phyloP scores from a whole-genome alignment of 2,888 invertebrate species.

The Lacanobia wlatinum region DNA sequence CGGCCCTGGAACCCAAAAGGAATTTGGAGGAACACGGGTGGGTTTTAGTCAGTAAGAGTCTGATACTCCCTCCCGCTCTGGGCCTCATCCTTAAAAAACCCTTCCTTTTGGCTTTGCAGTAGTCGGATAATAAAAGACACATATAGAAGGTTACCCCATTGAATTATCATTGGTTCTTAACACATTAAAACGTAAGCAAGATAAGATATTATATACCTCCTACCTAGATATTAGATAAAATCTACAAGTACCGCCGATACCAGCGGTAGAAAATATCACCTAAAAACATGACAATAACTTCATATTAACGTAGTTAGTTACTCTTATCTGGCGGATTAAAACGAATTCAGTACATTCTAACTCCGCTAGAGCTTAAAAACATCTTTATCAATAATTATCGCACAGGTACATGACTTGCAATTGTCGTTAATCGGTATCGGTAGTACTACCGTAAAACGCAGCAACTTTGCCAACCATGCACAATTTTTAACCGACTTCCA shows the following conservation, averaged over 20 bases:
- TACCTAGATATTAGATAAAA: background rate
- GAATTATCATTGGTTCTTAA: background rate
- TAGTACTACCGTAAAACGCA: no score
- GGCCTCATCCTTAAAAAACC: no score
- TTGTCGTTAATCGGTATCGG: no score
- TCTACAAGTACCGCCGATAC: slow-evolving; percentile 4
- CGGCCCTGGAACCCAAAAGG: no score
- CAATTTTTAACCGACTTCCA: no score
- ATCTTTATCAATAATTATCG: slow-evolving; percentile 18
- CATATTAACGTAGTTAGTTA: background rate
- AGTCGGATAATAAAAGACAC: no score
- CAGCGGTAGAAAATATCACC: slow-evolving; percentile 9
- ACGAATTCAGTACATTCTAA: background rate
- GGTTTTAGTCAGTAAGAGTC: no score
- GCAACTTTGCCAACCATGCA: no score
- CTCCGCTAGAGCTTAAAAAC: background rate
- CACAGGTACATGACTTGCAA: background rate
- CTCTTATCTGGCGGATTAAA: slow-evolving; percentile 35
- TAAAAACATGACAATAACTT: slow-evolving; percentile 12
- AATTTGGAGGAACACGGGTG: no score
- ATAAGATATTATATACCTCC: background rate
- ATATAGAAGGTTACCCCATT: no score
- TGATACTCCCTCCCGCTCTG: no score
- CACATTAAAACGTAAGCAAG: background rate
- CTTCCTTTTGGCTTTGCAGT: no score